Conservation (phyloP, 2,113 vertebrate genomes). For the Ciconia boyciana region DNA sequence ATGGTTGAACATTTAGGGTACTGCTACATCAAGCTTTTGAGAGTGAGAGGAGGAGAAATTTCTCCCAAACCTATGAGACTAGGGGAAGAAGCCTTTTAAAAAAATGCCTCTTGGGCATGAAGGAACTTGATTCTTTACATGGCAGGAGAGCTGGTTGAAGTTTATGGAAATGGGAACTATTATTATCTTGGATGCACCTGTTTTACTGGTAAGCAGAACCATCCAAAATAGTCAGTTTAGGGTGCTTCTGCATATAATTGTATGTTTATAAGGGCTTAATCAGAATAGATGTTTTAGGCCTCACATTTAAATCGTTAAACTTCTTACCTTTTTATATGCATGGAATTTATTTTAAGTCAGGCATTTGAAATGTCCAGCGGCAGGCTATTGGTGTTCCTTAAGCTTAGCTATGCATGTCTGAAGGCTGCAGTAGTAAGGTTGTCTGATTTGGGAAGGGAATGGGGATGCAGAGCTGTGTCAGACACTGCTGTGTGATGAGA, state of each 20-base stretch:
- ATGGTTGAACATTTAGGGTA: not conserved
- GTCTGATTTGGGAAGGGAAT: not conserved
- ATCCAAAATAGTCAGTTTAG: not conserved
- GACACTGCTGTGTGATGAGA: not conserved
- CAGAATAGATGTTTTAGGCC: not conserved
- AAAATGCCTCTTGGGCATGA: not conserved
- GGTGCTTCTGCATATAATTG: not conserved
- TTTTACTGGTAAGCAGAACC: conserved; percentile 12
- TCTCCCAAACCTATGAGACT: not conserved
- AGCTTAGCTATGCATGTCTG: not conserved
- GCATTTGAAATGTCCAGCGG: not conserved
- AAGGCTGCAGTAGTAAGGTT: not conserved
- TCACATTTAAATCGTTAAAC: not conserved
- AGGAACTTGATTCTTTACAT: not conserved
- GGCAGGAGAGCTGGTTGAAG: not conserved
- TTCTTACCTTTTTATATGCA: too few relatives aligned
- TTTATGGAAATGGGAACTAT: not conserved
- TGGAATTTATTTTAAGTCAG: not conserved
- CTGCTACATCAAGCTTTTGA: not conserved
- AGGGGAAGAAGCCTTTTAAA: not conserved
- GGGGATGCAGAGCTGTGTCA: not conserved
- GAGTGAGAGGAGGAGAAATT: not conserved
- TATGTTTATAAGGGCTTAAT: not conserved
- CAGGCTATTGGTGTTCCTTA: not conserved
- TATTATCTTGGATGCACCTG: not conserved